Evolutionary conservation across 2,888 invertebrate species (phyloP), one percentile per base, ranked within the genome.

Genomic region (Hemaris fuciformis): DNA sequence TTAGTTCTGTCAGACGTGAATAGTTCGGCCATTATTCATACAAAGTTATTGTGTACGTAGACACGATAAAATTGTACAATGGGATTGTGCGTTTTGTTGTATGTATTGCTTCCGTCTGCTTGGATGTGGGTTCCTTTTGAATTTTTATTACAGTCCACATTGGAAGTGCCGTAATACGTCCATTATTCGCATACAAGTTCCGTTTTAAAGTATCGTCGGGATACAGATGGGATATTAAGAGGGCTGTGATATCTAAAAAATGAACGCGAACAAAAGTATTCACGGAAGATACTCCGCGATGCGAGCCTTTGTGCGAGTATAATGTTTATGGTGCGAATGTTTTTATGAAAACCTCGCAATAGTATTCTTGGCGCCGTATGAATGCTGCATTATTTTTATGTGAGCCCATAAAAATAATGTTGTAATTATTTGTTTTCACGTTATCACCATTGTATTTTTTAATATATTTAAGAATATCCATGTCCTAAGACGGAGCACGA

Each of bases 21-120:
- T 79, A 82, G 81, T 83, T 75, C 72, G 70, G 75, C 85, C 85
- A 88, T 91, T 90, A 89, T 87, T 92, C 90, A 91, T 83, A 79
- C 68, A 66, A 63, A 71, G 70, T 70, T 76, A 80, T 75, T 83
- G 86, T 88, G 85, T 88, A 76, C 74, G 75, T 76, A 81, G 80
- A 77, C 70, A 71, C 78, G 81, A 80, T 81, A 80, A 80, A 81
- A 80, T 77, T 75, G 75, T 74, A 75, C 78, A 79, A 77, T 79
- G 70, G 74, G 65, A 71, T 67, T 70, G 72, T 67, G 60, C 64
- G 67, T 73, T 79, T 74, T 73, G 62, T 63, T 66, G 58, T 58
- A 46, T 22, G 59, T 59, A 46, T 45, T 46, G 15, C 46, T 38
- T 64, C 69, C 64, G 71, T 71, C 70, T 76, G 70, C 65, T 3